phyloP scores from a whole-genome alignment of 2,113 vertebrate genomes.

The Campylomormyrus numenius region DNA sequence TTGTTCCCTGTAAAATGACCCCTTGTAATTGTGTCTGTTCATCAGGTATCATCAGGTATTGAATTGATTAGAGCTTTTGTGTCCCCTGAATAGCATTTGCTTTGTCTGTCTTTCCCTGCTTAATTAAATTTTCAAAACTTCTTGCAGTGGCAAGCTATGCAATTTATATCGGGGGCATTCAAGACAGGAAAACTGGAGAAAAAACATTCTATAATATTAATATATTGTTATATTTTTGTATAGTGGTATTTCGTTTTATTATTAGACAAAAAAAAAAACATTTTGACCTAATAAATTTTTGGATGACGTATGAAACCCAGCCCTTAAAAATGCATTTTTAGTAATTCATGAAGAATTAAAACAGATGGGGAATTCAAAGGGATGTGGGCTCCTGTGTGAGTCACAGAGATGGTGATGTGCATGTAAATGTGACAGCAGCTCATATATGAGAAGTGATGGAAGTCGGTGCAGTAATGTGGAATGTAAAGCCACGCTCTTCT shows the following conservation, averaged over 20 bases:
- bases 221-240: background rate
- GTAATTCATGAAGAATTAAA: background rate
- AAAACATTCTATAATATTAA: background rate
- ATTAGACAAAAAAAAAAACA: background rate
- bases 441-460: background rate
- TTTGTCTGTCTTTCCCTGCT: background rate
- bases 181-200: background rate
- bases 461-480: background rate
- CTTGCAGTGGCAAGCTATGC: background rate
- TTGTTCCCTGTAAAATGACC: background rate
- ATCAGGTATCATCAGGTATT: background rate
- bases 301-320: background rate
- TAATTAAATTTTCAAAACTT: constrained; percentile 7
- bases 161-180: background rate
- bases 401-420: background rate
- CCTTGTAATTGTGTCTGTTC: background rate
- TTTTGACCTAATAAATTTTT: background rate
- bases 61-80: constrained; percentile 4
- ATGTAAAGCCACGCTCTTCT: background rate
- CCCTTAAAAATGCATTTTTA: background rate
- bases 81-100: background rate
- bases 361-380: background rate
- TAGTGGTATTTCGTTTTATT: background rate
- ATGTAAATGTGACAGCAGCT: background rate
- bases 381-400: background rate